Base-by-base conservation (phyloP, 1,140 invertebrate genomes). In the Euura saliciscinereae region DNA sequence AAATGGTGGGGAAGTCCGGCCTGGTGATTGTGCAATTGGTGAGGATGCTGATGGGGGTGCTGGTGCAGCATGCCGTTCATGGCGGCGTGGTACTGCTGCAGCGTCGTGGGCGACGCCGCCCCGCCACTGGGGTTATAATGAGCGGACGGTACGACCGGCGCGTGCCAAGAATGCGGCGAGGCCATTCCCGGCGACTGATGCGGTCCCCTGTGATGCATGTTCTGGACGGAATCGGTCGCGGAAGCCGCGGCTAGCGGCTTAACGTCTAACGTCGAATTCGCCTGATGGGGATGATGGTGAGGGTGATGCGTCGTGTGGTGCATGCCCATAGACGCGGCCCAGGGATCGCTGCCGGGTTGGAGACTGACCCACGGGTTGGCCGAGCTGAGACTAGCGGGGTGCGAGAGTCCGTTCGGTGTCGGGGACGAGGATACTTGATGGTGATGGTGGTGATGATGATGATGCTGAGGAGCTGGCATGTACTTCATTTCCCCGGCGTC, bases 401-500 rank as follows among this genome's bases (percentile, higher is more conserved):
- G 87, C 82, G 93, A 90, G 83, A 94, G 84, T 77, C 93, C 85
- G 88, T 94, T 91, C 59, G 89, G 89, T 74, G 91, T 90, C 71
- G 92, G 90, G 74, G 89, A 90, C 13, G 90, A 89, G 66, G 91
- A 88, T 89, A 92, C 89, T 82, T 94, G 92, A 72, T 89, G 89
- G 81, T 94, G 93, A 76, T 93, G 92, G 76, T 93, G 90, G 65
- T 92, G 91, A 69, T 92, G 91, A 78, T 93, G 92, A 80, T 94
- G 94, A 84, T 94, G 94, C 84, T 95, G 94, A 67, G 91, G 90
- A 74, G 92, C 91, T 71, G 95, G 93, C 90, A 96, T 93, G 87
- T 98, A 98, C 88, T 98, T 98, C 95, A 98, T 97, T 85, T 98
- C 96, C 79, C 92, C 93, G 78, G 93, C 93, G 89, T 94, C 91